Base-by-base conservation (phyloP, 2,888 invertebrate genomes). In the Phorcus lineatus region DNA sequence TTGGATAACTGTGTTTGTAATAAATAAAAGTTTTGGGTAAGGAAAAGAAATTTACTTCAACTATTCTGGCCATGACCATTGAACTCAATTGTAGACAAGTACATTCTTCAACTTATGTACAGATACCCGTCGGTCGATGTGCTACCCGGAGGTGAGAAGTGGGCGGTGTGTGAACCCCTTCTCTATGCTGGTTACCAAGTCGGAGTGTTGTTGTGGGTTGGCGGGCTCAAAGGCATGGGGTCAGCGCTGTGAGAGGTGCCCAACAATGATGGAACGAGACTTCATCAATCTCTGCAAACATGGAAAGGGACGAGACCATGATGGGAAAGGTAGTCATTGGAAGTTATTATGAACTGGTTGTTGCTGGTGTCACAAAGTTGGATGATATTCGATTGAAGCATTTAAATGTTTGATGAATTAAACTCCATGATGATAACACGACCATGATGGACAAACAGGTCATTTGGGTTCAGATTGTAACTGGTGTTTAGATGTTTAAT, bases 131-230 rank as follows among this genome's bases (percentile, higher is more conserved):
- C 94, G 96, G 92, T 97, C 96, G 89, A 94, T 96, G 77, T 97
- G 97, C 92, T 97, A 96, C 92, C 95, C 96, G 85, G 95, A 96
- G 36, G 91, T 96, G 95, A 92, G 95, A 95, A 90, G 96, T 84
- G 97, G 96, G 0, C 95, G 96, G 81, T 97, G 97, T 90, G 95
- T 95, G 78, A 96, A 96, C 84, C 96, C 97, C 0, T 96, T 96
- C 0, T 94, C 95, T 2, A 95, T 95, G 13, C 95, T 96, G 0
- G 96, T 97, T n/a, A 96, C 97, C 0, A 95, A 96, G 90, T 97
- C 97, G 0, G 96, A 96, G 89, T 97, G 97, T 88, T 97, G 97
- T 91, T 97, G 97, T 91, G 96, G 96, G 13, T 94, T 95, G 86
- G 84, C 86, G 0, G 84, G 88, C 0, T 81, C 87, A 4, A 85